Conservation (phyloP, 2,797 vertebrate species). For the Scarus forsteni region DNA sequence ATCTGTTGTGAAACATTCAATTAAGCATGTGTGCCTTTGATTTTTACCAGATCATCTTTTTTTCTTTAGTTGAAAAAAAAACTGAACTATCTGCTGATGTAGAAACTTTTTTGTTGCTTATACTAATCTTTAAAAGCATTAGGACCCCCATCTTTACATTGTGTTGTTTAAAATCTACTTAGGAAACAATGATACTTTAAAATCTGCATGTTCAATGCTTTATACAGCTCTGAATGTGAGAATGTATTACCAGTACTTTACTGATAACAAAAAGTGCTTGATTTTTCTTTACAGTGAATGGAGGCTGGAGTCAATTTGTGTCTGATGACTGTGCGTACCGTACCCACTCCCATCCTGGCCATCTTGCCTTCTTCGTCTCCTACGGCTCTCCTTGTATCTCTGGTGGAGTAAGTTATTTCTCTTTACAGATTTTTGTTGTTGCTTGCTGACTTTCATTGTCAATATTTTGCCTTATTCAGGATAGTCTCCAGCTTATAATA, state of each 20-base stretch:
- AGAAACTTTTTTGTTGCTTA: too few species aligned
- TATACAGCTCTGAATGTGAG: neutral
- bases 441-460: neutral
- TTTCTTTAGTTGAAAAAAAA: too few species aligned
- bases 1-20: too few species aligned
- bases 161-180: too few species aligned
- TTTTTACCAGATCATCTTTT: too few species aligned
- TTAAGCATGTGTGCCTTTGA: too few species aligned
- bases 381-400: slow-evolving; percentile 65
- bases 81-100: too few species aligned
- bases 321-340: slow-evolving; percentile 73
- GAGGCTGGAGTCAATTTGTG: slow-evolving; percentile 67
- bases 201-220: too few species aligned
- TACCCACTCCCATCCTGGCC: slow-evolving; percentile 45
- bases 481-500: slow-evolving; percentile 35
- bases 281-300: slow-evolving; percentile 70
- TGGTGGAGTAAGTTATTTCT: slow-evolving; percentile 58
- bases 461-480: slow-evolving; percentile 51
- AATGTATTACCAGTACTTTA: neutral
- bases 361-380: slow-evolving; percentile 62
- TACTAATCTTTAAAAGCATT: too few species aligned
- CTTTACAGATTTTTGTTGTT: neutral
- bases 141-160: too few species aligned
- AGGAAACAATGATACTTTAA: too few species aligned
- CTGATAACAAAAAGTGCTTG: neutral